These are phyloP conservation scores for Pionites leucogaster DNA, from an alignment of 2,113 vertebrate species.

Conservation along the genomic window DNA sequence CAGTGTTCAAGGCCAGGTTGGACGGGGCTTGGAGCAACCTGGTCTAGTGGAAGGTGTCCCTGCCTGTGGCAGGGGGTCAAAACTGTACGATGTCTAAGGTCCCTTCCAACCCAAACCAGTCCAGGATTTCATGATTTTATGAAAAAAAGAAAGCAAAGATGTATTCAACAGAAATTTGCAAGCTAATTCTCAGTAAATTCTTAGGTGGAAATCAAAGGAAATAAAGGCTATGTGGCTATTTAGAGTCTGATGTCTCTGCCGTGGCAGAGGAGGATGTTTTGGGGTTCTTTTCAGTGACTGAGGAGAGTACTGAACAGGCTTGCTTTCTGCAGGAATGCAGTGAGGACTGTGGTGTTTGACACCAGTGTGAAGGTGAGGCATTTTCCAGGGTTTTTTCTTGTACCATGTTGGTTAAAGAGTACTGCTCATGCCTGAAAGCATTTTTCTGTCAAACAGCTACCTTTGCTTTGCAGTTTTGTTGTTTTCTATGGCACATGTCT, in stretches of 20 bases:
- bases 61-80: background rate
- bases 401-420: background rate
- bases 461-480: background rate
- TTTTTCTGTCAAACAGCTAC: background rate
- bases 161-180: background rate
- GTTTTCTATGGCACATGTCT: background rate
- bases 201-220: background rate
- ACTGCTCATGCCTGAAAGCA: background rate
- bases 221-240: background rate
- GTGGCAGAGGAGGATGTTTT: background rate
- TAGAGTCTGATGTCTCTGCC: background rate
- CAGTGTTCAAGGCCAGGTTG: background rate
- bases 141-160: background rate
- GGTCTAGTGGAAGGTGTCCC: background rate
- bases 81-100: background rate
- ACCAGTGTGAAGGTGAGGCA: background rate
- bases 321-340: background rate
- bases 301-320: background rate
- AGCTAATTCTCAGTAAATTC: background rate
- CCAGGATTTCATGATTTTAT: background rate
- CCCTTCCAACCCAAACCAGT: background rate
- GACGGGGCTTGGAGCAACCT: background rate
- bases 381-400: background rate
- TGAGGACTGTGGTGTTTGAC: background rate
- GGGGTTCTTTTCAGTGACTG: background rate